These are phyloP conservation scores for Lepidocyrtoides sp. DNA, from an alignment of 2,888 invertebrate genomes.

Conservation along the genomic window DNA sequence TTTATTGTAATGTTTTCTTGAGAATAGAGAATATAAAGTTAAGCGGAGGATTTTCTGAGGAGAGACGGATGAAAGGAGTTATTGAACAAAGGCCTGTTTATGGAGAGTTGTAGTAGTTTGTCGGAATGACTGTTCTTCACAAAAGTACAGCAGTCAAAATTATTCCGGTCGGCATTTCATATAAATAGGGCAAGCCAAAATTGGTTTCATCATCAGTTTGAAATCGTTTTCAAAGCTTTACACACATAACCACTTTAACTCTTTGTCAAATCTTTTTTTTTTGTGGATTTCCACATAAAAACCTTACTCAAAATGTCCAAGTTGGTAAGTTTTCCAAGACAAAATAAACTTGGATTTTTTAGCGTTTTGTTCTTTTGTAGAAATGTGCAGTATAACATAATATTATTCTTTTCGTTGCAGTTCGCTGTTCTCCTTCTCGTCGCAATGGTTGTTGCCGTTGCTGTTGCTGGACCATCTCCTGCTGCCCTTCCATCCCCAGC, in stretches of 20 bases:
- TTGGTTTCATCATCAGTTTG: constrained; percentile 51
- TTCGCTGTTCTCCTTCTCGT: constrained; percentile 63
- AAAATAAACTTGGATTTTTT: neutral
- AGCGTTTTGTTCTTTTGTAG: too few species aligned
- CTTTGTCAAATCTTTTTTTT: neutral
- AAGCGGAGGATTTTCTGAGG: neutral
- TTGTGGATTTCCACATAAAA: constrained; percentile 52
- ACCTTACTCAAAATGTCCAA: constrained; percentile 54
- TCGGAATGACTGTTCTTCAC: neutral
- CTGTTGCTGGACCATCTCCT: constrained; percentile 41
- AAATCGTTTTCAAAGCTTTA: constrained; percentile 58
- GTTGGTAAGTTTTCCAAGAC: constrained; percentile 52
- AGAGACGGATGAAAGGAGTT: neutral
- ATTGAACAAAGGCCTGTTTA: neutral
- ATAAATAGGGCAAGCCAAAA: constrained; percentile 44
- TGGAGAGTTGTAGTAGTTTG: neutral
- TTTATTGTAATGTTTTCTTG: neutral
- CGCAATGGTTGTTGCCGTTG: constrained; percentile 53
- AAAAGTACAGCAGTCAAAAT: neutral
- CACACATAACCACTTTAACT: constrained; percentile 43
- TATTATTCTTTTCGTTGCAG: constrained; percentile 7
- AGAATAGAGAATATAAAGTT: neutral
- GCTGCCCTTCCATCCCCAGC: constrained; percentile 20
- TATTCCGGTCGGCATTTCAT: constrained; percentile 50
- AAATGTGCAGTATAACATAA: neutral